Conservation (phyloP, 37 sponge, comb jelly and placozoan genomes). For the Crambe crambe region DNA sequence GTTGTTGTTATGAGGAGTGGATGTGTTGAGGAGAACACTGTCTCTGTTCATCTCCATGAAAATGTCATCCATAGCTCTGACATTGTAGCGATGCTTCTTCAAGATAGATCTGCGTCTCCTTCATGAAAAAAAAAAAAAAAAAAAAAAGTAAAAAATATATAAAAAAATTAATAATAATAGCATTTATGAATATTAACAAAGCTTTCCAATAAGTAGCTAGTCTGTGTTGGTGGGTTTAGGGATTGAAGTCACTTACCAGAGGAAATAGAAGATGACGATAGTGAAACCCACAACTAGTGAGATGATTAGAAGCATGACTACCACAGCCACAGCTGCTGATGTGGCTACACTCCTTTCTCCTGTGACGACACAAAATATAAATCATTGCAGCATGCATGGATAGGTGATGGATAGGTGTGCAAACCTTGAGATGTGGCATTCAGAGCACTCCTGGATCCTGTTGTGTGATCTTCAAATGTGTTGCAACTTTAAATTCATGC, state of each 20-base stretch:
- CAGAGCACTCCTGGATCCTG: too few relatives aligned
- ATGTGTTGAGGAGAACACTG: not conserved
- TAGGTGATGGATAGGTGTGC: too few relatives aligned
- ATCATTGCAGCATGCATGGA: too few relatives aligned
- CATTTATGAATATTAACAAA: too few relatives aligned
- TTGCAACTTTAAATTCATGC: too few relatives aligned
- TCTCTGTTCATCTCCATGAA: not conserved
- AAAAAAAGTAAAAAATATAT: too few relatives aligned
- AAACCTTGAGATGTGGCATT: too few relatives aligned
- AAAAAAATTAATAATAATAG: too few relatives aligned
- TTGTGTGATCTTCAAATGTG: too few relatives aligned
- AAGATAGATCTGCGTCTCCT: not conserved
- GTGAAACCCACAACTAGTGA: not conserved
- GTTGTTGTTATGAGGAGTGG: not conserved
- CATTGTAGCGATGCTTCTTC: not conserved
- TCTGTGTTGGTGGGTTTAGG: too few relatives aligned
- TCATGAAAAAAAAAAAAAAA: not conserved
- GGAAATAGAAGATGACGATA: not conserved
- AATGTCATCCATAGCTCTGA: not conserved
- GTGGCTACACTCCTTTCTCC: not conserved
- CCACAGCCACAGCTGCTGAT: not conserved
- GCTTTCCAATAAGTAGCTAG: too few relatives aligned
- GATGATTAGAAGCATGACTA: not conserved
- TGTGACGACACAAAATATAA: too few relatives aligned
- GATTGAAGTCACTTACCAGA: not conserved